Evolutionary conservation across 1,140 invertebrate species (phyloP), one percentile per base, ranked within the genome.

Genomic region (Drosophila mauritiana): DNA sequence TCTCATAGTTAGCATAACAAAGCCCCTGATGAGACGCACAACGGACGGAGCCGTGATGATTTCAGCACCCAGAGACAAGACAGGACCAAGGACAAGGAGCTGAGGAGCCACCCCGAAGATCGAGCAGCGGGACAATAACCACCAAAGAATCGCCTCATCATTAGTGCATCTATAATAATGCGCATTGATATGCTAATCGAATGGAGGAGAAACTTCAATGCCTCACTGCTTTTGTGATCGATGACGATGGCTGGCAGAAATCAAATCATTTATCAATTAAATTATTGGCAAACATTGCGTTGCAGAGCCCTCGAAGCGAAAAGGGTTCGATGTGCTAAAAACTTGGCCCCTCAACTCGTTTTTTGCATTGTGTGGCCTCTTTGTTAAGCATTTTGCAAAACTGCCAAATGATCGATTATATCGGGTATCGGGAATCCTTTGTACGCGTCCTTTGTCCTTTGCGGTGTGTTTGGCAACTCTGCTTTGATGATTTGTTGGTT

Each of bases 211-310:
- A 57, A 49, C 55, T 27, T 51, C 37, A 39, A 48, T 63, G 64
- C 39, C n/a, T 45, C 52, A 58, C 46, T 83, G 70, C 56, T 13
- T 43, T 68, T 68, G 79, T 86, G 83, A 89, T 88, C 72, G 83
- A 88, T 88, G 82, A 58, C 40, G 78, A 81, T 72, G 53, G 40
- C 59, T 78, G 36, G 49, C 64, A 74, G 67, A 89, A 81, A 89
- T 91, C 78, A 90, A 91, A 91, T 91, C 89, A 91, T 91, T 91
- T 91, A 91, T 91, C 89, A 91, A 91, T 91, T 91, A 91, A 82
- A 91, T 85, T 91, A 91, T 91, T 91, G 89, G 89, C 89, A 91
- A 91, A 91, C 89, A 91, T 91, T 91, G 89, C 52, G 83, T 79
- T 7, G 64, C 37, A 67, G 72, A 42, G 79, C 80, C 79, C 65